These are phyloP conservation scores for Porites rus DNA, from an alignment of 92 coral and sea anemone genomes.

Conservation along the genomic window DNA sequence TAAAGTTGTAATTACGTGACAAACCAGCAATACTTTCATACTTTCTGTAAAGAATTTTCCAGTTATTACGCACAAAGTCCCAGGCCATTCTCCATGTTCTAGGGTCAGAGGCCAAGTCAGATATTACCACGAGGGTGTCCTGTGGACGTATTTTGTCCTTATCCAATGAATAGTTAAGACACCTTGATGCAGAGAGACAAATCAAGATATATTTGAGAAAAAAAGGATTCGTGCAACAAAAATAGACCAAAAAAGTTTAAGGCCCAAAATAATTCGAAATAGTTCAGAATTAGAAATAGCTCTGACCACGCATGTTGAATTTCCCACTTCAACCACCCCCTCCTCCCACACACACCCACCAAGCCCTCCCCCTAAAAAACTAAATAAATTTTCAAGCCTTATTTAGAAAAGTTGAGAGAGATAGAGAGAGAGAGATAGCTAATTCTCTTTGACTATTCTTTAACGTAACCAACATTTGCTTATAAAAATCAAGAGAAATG, in stretches of 20 bases:
- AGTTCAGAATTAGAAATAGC: too few species aligned
- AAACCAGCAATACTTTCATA: neutral
- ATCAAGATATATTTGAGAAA: neutral
- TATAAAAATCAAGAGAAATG: neutral
- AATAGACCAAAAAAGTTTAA: neutral
- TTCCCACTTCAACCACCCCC: too few species aligned
- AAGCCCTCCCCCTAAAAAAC: too few species aligned
- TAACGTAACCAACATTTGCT: too few species aligned
- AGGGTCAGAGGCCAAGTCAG: constrained; percentile 65
- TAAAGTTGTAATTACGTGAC: neutral
- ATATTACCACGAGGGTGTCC: constrained; percentile 71
- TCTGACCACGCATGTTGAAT: too few species aligned
- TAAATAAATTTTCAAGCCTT: too few species aligned
- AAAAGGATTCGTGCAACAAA: too few species aligned
- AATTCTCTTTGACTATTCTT: too few species aligned
- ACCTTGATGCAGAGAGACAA: constrained; percentile 29
- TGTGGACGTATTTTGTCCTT: constrained; percentile 65
- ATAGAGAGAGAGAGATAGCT: too few species aligned
- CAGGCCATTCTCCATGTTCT: constrained; percentile 68
- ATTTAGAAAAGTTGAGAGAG: too few species aligned
- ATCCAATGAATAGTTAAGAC: constrained; percentile 59
- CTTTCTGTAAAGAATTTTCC: constrained; percentile 67
- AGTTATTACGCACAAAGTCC: constrained; percentile 68
- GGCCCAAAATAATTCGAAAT: too few species aligned
- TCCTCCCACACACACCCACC: too few species aligned